Percentiles rank a stretch among this genome's conserved stretches.
phyloP scores from a whole-genome alignment of 1,140 invertebrate genomes.

The Cyclargus thomasi region DNA sequence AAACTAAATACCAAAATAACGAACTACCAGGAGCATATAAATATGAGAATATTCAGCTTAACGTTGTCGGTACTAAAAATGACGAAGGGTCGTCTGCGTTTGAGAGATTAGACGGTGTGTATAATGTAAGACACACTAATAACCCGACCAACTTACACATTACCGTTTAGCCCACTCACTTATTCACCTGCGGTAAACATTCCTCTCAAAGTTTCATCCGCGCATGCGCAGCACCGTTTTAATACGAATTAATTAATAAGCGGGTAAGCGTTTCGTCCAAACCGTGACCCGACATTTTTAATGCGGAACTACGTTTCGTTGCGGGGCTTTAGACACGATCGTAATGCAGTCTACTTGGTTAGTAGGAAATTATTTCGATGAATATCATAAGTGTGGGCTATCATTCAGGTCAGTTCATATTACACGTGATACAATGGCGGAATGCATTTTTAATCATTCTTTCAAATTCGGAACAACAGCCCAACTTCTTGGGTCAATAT shows the following conservation, averaged over 20 bases:
- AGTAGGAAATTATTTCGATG: too few species aligned
- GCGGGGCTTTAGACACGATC: too few species aligned
- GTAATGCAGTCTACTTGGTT: too few species aligned
- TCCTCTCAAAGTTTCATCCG: background rate
- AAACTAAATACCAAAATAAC: too few species aligned
- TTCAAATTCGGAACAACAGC: too few species aligned
- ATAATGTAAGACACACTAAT: background rate
- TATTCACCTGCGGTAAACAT: constrained; percentile 1
- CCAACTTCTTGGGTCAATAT: too few species aligned
- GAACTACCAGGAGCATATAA: background rate
- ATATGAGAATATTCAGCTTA: background rate
- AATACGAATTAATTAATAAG: constrained; percentile 4
- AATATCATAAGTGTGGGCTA: too few species aligned
- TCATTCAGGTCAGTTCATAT: too few species aligned
- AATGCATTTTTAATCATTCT: too few species aligned
- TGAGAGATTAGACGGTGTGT: background rate
- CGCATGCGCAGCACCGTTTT: background rate
- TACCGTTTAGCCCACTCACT: background rate
- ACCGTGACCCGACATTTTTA: background rate
- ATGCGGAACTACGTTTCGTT: background rate
- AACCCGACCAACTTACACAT: background rate
- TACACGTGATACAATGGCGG: too few species aligned
- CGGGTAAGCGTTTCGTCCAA: background rate
- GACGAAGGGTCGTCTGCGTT: background rate
- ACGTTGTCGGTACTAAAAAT: background rate